Conservation (phyloP, 1,140 invertebrate genomes). For the Macrocentrus cingulum region DNA sequence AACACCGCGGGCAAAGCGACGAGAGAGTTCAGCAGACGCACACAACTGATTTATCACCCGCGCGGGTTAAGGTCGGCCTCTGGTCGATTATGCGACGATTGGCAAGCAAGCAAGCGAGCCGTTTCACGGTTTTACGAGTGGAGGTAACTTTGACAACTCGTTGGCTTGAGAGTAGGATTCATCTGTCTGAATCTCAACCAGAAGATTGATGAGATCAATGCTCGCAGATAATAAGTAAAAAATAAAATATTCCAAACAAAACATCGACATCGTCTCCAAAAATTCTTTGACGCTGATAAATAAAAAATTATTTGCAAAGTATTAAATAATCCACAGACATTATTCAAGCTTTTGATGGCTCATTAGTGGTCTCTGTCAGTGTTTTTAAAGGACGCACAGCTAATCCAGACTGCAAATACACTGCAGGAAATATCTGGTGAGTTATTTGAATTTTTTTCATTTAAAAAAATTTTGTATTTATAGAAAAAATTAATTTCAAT, state of each 20-base stretch:
- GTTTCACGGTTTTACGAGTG: slow-evolving; percentile 13
- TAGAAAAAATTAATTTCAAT: too few species aligned
- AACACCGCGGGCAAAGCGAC: not conserved
- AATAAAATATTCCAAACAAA: too few species aligned
- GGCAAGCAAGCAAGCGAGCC: not conserved
- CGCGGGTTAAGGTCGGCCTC: not conserved
- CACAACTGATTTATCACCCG: slow-evolving; percentile 9
- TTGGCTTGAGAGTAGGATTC: not conserved
- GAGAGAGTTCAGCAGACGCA: not conserved
- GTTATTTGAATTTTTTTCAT: too few species aligned
- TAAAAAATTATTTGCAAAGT: too few species aligned
- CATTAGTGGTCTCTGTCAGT: not conserved
- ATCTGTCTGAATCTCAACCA: not conserved
- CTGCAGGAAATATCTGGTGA: too few species aligned
- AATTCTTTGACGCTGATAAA: too few species aligned
- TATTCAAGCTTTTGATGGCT: not conserved
- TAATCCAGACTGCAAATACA: too few species aligned
- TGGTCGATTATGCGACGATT: slow-evolving; percentile 12
- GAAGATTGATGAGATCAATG: slow-evolving; percentile 1
- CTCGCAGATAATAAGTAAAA: too few species aligned
- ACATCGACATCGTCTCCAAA: too few species aligned
- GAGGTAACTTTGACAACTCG: not conserved
- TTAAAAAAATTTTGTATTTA: too few species aligned
- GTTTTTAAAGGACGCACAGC: too few species aligned
- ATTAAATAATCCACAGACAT: too few species aligned